Base-by-base conservation (phyloP, 2,113 vertebrate genomes). In the Centropus unirufus region DNA sequence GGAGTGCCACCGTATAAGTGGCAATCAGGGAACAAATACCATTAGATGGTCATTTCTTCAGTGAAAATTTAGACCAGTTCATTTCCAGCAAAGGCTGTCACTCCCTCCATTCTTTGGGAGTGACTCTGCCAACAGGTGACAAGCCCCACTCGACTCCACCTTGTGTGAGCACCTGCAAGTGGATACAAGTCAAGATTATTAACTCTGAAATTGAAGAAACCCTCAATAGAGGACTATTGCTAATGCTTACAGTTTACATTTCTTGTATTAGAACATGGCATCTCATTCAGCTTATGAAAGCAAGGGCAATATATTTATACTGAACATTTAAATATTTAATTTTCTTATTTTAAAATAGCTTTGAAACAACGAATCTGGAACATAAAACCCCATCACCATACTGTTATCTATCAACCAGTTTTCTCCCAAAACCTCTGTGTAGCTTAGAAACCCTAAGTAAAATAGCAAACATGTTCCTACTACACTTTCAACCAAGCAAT, bases 101-200 rank as follows among this genome's bases (percentile, higher is more conserved):
- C 88, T 97, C 69, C 85, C 90, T 98, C 99, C 99, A 99, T 62
- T 97, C 92, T 63, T 98, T 98, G 32, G 99, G 99, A 79, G 97
- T 98, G 55, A 99, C 8, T 97, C 94, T 99, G 83, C 99, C 98
- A 26, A 99, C 83, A 16, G 99, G 99, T 26, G 99, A 99, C 70
- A 99, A 11, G 94, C 99, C 99, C 99, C 99, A 99, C 59, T 93
- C 90, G 9, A 99, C 96, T 27, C 98, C 98, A 40, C 98, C 97
- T 44, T 98, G 95, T 90, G 99, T 99, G 26, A 97, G 2, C 62
- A 98, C 98, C 99, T 99, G 97, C 20, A 97, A 97, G 49, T 87
- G 49, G 82, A 90, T 70, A 86, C 92, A 95, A 70, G 20, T 12
- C 24, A 72, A 30, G 12, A 46, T 70, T 32, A 87, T 44, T 63